Percentiles rank a stretch among this genome's conserved stretches.
These are phyloP conservation scores for Drosophila silvestris DNA, from an alignment of 2,888 invertebrate species.

Conservation along the genomic window DNA sequence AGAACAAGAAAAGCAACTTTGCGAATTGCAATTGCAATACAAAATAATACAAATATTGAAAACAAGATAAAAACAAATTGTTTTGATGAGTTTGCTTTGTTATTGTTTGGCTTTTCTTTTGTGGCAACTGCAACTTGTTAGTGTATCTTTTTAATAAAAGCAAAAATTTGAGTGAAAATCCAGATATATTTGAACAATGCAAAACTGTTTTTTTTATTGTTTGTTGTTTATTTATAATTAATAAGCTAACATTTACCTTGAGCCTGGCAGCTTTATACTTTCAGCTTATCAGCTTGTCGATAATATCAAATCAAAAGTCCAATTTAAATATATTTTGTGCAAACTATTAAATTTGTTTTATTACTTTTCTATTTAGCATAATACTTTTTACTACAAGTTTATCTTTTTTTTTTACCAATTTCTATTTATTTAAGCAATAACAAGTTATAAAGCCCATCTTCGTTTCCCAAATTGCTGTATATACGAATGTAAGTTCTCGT, in stretches of 20 bases:
- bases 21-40: slow-evolving; percentile 19
- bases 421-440: background rate
- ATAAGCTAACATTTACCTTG: background rate
- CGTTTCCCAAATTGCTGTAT: background rate
- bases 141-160: background rate
- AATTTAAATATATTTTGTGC: background rate
- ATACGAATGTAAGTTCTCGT: background rate
- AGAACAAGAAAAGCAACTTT: slow-evolving; percentile 15
- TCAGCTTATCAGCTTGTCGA: background rate
- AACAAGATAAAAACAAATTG: slow-evolving; percentile 19
- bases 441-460: background rate
- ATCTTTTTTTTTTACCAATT: background rate
- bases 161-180: background rate
- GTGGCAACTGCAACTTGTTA: background rate
- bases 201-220: background rate
- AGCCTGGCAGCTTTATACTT: background rate
- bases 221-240: background rate
- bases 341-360: background rate
- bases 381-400: background rate
- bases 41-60: slow-evolving; percentile 10
- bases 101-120: slow-evolving; percentile 1
- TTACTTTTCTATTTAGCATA: background rate
- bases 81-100: slow-evolving; percentile 15
- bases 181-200: no score
- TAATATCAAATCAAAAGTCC: background rate